Percentiles rank a stretch among this genome's conserved stretches.
These are phyloP conservation scores for Belonocnema kinseyi DNA, from an alignment of 1,140 invertebrate species.

Conservation along the genomic window DNA sequence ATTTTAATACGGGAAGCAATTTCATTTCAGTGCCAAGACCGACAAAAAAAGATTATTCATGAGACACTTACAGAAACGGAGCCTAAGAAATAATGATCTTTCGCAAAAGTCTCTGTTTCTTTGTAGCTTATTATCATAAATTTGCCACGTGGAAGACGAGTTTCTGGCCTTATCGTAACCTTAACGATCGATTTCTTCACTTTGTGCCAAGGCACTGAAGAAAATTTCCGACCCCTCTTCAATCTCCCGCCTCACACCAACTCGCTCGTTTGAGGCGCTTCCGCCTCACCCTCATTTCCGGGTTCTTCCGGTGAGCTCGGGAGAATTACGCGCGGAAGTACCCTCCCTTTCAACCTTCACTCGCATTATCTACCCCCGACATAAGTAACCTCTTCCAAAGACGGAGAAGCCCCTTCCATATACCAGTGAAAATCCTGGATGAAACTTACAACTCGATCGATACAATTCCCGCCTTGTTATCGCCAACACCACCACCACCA, in stretches of 20 bases:
- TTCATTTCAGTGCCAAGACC: no score
- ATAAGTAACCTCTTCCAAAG: slow-evolving; percentile 48
- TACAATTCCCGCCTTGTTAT: slow-evolving; percentile 45
- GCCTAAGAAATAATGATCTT: no score
- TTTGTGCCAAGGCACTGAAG: slow-evolving; percentile 35
- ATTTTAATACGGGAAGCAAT: neutral
- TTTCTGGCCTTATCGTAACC: slow-evolving; percentile 55
- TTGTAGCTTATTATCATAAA: neutral
- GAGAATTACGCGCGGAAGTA: slow-evolving; percentile 61
- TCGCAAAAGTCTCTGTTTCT: no score
- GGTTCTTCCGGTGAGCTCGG: slow-evolving; percentile 65
- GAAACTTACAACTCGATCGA: slow-evolving; percentile 47
- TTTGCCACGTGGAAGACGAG: neutral
- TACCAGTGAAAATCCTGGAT: slow-evolving; percentile 56
- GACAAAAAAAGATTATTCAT: no score
- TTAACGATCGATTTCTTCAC: slow-evolving; percentile 64
- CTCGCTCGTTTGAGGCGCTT: slow-evolving; percentile 50
- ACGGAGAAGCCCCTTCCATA: slow-evolving; percentile 34
- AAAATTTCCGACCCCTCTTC: slow-evolving; percentile 38
- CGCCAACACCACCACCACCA: neutral
- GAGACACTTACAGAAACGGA: no score
- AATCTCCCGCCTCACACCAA: slow-evolving; percentile 24
- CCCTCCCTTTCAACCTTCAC: slow-evolving; percentile 35
- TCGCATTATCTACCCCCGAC: slow-evolving; percentile 46
- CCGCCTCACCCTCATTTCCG: slow-evolving; percentile 69